Evolutionary conservation across 2,888 invertebrate genomes (phyloP), one percentile per base, ranked within the genome.

Genomic region (Tanypteryx hageni): DNA sequence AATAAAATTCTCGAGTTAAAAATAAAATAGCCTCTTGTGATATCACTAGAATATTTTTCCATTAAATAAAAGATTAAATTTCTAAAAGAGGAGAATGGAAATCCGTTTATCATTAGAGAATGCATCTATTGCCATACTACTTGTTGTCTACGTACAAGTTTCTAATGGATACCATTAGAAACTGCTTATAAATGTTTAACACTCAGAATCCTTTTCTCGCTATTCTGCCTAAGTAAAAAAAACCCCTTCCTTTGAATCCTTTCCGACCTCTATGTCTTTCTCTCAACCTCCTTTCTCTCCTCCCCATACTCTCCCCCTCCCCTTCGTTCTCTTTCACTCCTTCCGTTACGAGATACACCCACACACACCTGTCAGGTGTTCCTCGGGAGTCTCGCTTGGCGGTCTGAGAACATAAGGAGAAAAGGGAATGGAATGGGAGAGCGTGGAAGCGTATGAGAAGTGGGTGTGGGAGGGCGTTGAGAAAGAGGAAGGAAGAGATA

Each of bases 301-400:
- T 56, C 18, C 82, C 16, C 14, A 44, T 7, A 27, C 16, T 44
- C 31, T 44, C 31, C 9, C 82, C 82, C 82, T 22, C 82, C 82
- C 56, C 14, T 83, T 44, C 44, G 27, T 22, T 76, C 44, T 16
- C 89, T 61, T 89, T 89, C 89, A 89, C 89, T 89, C 89, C 89
- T 89, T 89, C 89, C 89, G 89, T 68, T 86, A 83, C 83, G 83
- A 83, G 44, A 83, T 89, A 89, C 89, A 89, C 89, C 89, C 89
- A 89, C 89, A 64, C 89, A 89, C 89, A 89, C 89, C 89, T 89
- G 89, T 18, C 89, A 89, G 89, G 89, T 89, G 89, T 89, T 89
- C 89, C 89, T 31, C 68, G 18, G 58, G 85, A 58, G 58, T 85
- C 64, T 86, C 86, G 86, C 89, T 89, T 64, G 44, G 68, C 61